These are phyloP conservation scores for Urocynchramus pylzowi DNA, from an alignment of 2,113 vertebrate species.

Conservation along the genomic window DNA sequence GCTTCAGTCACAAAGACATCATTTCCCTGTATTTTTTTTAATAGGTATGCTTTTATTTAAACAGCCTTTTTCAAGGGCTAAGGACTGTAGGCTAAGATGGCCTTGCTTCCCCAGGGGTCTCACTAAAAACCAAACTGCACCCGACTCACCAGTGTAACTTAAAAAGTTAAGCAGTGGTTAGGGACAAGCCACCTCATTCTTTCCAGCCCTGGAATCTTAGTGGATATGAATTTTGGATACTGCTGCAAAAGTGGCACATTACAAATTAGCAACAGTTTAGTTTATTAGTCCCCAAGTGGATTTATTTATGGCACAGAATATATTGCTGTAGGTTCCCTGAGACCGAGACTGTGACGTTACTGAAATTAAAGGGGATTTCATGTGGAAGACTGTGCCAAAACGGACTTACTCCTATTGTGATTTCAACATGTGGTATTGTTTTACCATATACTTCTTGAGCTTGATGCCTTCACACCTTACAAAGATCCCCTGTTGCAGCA, in stretches of 20 bases:
- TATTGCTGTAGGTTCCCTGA: conserved; percentile 59
- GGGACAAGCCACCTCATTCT: conserved; percentile 70
- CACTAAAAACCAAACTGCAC: conserved; percentile 62
- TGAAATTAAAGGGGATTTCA: conserved; percentile 60
- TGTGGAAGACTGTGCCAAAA: conserved; percentile 35
- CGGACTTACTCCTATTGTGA: conserved; percentile 38
- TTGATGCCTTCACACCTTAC: conserved; percentile 46
- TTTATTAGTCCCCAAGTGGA: conserved; percentile 63
- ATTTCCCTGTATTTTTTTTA: conserved; percentile 1
- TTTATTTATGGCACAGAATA: conserved; percentile 68
- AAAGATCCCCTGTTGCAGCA: conserved; percentile 24
- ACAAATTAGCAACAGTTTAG: conserved; percentile 68
- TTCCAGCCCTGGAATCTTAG: conserved; percentile 61
- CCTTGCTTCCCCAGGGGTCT: conserved; percentile 22
- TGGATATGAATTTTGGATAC: conserved; percentile 64
- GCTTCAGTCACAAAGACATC: conserved; percentile 23
- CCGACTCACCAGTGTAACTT: conserved; percentile 52
- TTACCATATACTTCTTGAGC: conserved; percentile 28
- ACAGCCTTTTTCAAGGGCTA: conserved; percentile 37
- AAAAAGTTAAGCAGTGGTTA: conserved; percentile 60
- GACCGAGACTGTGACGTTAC: conserved; percentile 43
- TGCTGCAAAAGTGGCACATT: conserved; percentile 66
- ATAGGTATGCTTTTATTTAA: conserved; percentile 47
- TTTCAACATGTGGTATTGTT: conserved; percentile 54
- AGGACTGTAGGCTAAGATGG: conserved; percentile 16